phyloP scores from a whole-genome alignment of 2,888 invertebrate genomes.

The Epicampocera succincta region DNA sequence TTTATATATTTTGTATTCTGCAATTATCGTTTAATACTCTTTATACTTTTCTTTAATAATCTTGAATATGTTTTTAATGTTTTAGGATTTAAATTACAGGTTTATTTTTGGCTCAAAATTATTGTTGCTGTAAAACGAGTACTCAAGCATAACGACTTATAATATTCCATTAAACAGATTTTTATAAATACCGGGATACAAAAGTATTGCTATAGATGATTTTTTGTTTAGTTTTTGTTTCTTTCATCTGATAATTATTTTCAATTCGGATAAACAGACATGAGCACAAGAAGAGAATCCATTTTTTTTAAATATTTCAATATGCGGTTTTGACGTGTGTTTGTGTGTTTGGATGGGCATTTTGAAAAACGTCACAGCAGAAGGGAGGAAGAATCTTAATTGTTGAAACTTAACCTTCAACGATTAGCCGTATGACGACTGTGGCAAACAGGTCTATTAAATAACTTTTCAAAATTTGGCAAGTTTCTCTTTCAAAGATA shows the following conservation, averaged over 20 bases:
- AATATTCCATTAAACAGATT: constrained; percentile 32
- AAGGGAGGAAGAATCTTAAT: neutral
- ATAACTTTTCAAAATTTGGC: too few species aligned
- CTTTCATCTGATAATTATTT: constrained; percentile 46
- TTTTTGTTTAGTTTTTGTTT: constrained; percentile 4
- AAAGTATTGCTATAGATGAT: neutral
- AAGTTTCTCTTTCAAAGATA: too few species aligned
- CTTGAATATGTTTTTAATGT: neutral
- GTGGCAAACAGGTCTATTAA: constrained; percentile 16
- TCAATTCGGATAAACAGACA: constrained; percentile 50
- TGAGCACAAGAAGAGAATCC: neutral
- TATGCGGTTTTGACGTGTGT: neutral
- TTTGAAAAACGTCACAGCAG: neutral
- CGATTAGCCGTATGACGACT: neutral
- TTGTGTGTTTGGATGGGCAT: constrained; percentile 1
- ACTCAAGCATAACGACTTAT: constrained; percentile 30
- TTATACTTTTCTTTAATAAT: neutral
- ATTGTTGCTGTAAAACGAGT: constrained; percentile 22
- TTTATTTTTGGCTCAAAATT: neutral
- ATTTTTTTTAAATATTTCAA: neutral
- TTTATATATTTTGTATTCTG: too few species aligned
- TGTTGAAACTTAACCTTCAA: constrained; percentile 49
- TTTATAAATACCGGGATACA: neutral
- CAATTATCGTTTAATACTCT: neutral
- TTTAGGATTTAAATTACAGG: constrained; percentile 60